Evolutionary conservation across 1,140 invertebrate species (phyloP).

Genomic region (Heliconius hermathena): DNA sequence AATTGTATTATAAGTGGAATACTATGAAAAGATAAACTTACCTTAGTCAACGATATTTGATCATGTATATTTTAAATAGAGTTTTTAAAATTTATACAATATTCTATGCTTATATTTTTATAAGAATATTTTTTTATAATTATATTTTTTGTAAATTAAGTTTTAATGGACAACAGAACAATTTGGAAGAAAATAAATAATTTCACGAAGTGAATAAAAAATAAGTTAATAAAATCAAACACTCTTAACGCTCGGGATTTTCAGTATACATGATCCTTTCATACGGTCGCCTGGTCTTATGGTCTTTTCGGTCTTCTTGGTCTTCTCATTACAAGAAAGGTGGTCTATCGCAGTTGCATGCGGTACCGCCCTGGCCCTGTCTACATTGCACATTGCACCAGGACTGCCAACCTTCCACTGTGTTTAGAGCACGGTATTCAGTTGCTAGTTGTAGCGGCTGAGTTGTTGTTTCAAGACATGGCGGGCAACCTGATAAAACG

Average conservation of each 20-base stretch:
- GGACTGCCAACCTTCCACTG: conserved; percentile 71
- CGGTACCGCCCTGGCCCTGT: conserved; percentile 80
- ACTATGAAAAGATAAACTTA: conserved; percentile 31
- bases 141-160: background rate
- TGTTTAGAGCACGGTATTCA: conserved; percentile 44
- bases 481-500: conserved; percentile 54
- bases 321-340: conserved; percentile 63
- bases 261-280: background rate
- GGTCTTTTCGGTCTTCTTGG: conserved; percentile 27
- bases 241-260: background rate
- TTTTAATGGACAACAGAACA: background rate
- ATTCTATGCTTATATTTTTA: background rate
- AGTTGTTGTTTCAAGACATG: conserved; percentile 43
- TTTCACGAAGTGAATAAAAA: background rate
- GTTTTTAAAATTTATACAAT: background rate
- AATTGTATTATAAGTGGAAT: conserved; percentile 37
- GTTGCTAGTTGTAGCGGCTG: conserved; percentile 1
- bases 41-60: conserved; percentile 43
- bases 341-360: conserved; percentile 82
- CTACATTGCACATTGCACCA: conserved; percentile 82
- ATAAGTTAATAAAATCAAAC: too few relatives aligned
- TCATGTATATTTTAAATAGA: conserved; percentile 35
- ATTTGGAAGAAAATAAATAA: background rate
- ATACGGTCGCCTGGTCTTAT: conserved; percentile 20
- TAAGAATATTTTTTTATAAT: background rate